Evolutionary conservation across 2,797 vertebrate genomes (phyloP), one percentile per base, ranked within the genome.

Genomic region (Rachycentron canadum): DNA sequence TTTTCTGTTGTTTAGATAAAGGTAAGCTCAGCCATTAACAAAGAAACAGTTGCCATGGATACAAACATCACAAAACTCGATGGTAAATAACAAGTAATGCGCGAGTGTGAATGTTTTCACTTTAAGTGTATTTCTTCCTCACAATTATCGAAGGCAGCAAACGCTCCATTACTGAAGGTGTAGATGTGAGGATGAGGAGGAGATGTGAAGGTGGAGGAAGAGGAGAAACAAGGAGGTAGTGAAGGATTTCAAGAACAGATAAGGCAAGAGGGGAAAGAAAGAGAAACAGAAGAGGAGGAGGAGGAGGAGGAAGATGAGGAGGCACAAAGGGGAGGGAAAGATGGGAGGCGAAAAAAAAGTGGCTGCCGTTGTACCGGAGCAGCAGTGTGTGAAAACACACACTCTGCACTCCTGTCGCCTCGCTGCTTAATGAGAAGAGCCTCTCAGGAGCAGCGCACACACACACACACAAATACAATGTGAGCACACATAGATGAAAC

Each of bases 401-500:
- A 92, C 91, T 91, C 86, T 87, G 91, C 93, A 94, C 90, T 91
- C 88, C 90, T 93, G 92, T 93, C 93, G 88, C 86, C 86, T 88
- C 21, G 41, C 90, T 83, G 92, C 87, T 92, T 94, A 94, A 93
- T 94, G 92, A 95, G 93, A 88, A 88, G 82, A 93, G 91, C 86
- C 90, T 93, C 93, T 89, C 73, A 77, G 88, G 88, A 91, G 90
- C 71, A 80, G 69, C 64, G 45, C 76, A 68, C 43, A n/a, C 78
- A 70, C 43, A 17, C 78, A 70, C 78, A 64, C 74, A 73, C 63
- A 69, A 63, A 84, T 58, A 90, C 80, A 83, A 79, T n/a, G 43
- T 61, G 23, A 62, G 64, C 68, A 76, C 43, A 56, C 45, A 77
- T 52, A 16, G 11, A 67, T 13, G 23, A 60, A 43, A 34, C 30